Evolutionary conservation across 2,888 invertebrate genomes (phyloP).

Genomic region (Stramonita haemastoma): DNA sequence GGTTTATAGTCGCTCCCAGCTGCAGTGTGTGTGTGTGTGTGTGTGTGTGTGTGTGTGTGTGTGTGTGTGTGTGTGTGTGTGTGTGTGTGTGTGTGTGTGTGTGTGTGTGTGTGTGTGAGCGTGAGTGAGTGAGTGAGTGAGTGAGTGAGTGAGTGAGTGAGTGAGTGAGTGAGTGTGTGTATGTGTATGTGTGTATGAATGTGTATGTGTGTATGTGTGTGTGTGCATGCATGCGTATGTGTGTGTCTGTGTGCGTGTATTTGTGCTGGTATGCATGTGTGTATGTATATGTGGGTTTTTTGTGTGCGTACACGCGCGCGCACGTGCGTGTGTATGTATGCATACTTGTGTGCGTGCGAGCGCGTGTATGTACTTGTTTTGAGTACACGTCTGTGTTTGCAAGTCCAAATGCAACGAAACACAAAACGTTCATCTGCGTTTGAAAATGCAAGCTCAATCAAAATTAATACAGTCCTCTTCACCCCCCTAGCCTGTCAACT

Average conservation of each 20-base stretch:
- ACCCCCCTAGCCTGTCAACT: too few species aligned
- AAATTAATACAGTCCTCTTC: too few species aligned
- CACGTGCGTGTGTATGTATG: too few species aligned
- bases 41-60: neutral
- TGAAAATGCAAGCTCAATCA: too few species aligned
- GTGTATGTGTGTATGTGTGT: neutral
- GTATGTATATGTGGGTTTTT: neutral
- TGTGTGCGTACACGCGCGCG: too few species aligned
- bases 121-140: neutral
- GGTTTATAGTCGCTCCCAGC: too few species aligned
- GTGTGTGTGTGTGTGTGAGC: neutral
- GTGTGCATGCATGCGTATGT: neutral
- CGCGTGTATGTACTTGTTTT: too few species aligned
- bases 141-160: neutral
- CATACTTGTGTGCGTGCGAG: too few species aligned
- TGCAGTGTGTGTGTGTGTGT: neutral
- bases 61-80: constrained; percentile 11
- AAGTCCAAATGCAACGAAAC: too few species aligned
- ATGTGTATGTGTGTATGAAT: neutral
- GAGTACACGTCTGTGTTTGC: too few species aligned
- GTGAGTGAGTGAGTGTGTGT: neutral
- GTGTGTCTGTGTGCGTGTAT: neutral
- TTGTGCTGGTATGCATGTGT: neutral
- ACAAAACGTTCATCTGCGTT: too few species aligned
- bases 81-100: neutral